A percentile compares a stretch with the other conserved stretches of the same genome.
Evolutionary conservation across 2,113 vertebrate genomes (phyloP).

Genomic region (Lipotes vexillifer): DNA sequence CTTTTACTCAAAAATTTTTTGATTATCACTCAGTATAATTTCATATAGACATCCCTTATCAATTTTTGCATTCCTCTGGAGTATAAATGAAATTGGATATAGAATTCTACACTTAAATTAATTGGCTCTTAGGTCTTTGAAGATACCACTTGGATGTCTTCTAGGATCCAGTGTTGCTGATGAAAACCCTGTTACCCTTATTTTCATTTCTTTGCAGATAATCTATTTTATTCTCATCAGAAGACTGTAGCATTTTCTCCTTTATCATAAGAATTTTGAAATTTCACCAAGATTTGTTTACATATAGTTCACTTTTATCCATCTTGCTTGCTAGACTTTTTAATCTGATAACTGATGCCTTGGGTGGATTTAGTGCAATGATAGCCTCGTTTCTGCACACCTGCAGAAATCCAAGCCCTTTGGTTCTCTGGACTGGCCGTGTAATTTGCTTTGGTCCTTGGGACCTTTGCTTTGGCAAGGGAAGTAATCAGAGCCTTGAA

Average conservation of each 20-base stretch:
- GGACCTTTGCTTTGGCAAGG: not conserved
- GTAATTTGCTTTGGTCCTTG: not conserved
- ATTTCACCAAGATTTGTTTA: not conserved
- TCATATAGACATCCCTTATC: not conserved
- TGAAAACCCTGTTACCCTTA: not conserved
- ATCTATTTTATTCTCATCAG: not conserved
- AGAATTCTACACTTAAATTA: slow-evolving; percentile 9
- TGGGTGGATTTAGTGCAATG: not conserved
- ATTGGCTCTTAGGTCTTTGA: not conserved
- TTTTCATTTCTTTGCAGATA: not conserved
- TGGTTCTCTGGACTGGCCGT: not conserved
- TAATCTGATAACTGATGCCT: not conserved
- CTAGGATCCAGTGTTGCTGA: not conserved
- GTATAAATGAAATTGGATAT: not conserved
- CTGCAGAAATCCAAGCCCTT: not conserved
- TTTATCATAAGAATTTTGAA: not conserved
- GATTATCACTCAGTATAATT: not conserved
- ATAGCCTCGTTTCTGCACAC: not conserved
- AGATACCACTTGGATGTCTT: not conserved
- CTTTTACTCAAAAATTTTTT: not conserved
- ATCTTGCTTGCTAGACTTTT: not conserved
- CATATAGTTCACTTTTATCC: not conserved
- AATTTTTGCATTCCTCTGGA: not conserved
- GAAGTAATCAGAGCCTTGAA: not conserved
- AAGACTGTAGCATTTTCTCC: not conserved